phyloP scores from a whole-genome alignment of 2,113 vertebrate genomes.

The Muscicapa adusta region DNA sequence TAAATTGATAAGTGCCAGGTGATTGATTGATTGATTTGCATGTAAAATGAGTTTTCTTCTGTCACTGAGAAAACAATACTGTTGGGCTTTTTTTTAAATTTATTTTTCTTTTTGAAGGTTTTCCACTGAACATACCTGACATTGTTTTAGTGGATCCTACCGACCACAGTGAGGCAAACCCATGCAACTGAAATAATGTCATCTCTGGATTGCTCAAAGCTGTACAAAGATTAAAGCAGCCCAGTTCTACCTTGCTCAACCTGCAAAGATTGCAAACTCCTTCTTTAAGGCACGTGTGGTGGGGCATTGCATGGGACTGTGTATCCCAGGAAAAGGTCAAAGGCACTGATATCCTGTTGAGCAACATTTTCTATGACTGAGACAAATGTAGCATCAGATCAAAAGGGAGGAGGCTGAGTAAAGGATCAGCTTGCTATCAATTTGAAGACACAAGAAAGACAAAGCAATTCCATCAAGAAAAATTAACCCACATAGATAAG shows the following conservation, averaged over 20 bases:
- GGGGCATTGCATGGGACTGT: not conserved
- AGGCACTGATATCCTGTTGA: conserved; percentile 57
- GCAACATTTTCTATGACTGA: conserved; percentile 68
- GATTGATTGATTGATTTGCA: not conserved
- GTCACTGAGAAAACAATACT: not conserved
- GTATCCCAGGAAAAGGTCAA: conserved; percentile 62
- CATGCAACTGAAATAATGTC: not conserved
- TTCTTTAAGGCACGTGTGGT: conserved; percentile 23
- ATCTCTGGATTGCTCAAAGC: conserved; percentile 44
- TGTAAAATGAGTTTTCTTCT: not conserved
- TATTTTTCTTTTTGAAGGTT: not conserved
- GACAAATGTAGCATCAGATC: conserved; percentile 61
- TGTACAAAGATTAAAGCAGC: conserved; percentile 45
- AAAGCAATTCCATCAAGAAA: conserved; percentile 50
- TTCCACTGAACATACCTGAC: not conserved
- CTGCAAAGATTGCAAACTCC: conserved; percentile 16
- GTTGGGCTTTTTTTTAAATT: too few relatives aligned
- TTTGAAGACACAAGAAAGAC: conserved; percentile 49
- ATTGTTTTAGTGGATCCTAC: not conserved
- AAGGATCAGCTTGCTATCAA: conserved; percentile 45
- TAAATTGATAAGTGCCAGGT: not conserved
- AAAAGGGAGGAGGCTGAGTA: conserved; percentile 36
- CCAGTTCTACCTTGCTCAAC: conserved; percentile 56
- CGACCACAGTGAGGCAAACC: not conserved
- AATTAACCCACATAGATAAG: conserved; percentile 53